Evolutionary conservation across 1,140 invertebrate species (phyloP).

Genomic region (Rhagoletis pomonella): DNA sequence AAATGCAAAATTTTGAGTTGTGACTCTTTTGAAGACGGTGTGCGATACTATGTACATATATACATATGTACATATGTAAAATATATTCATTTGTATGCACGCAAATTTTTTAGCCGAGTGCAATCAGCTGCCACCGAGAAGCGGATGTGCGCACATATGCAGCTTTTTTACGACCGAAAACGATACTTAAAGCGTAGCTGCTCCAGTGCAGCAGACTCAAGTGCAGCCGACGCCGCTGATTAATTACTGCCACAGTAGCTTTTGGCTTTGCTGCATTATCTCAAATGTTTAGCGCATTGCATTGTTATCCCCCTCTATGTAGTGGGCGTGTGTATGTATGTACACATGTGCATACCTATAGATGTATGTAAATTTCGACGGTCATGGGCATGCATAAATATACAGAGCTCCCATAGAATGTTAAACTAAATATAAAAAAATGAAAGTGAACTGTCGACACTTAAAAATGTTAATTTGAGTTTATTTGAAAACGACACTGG

Average conservation of each 20-base stretch:
- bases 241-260: slow-evolving; percentile 27
- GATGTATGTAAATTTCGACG: background rate
- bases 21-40: too few species aligned
- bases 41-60: background rate
- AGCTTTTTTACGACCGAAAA: slow-evolving; percentile 16
- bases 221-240: slow-evolving; percentile 7
- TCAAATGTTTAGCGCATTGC: background rate
- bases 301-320: too few species aligned
- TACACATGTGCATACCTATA: background rate
- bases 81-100: background rate
- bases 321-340: background rate
- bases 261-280: background rate
- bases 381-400: slow-evolving; percentile 6
- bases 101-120: slow-evolving; percentile 4
- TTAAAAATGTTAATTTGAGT: too few species aligned
- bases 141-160: slow-evolving; percentile 14
- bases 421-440: too few species aligned
- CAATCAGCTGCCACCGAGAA: background rate
- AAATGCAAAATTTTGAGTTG: too few species aligned
- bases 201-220: background rate
- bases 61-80: background rate
- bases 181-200: background rate
- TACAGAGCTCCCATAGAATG: background rate
- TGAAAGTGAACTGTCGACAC: too few species aligned
- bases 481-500: too few species aligned